These are phyloP conservation scores for Meandrina meandrites DNA, from an alignment of 92 coral and sea anemone species.

Conservation along the genomic window DNA sequence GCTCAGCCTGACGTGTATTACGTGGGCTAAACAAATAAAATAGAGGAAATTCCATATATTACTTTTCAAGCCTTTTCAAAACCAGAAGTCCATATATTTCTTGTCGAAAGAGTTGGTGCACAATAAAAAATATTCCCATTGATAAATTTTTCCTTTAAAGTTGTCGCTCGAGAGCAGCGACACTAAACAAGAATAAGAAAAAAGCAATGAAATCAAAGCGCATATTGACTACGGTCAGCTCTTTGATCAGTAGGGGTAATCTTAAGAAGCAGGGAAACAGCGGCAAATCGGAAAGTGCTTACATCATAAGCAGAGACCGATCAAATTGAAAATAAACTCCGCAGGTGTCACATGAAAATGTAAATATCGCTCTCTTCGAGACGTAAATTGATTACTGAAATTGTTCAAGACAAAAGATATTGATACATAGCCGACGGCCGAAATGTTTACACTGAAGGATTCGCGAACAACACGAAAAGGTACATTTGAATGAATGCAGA, in stretches of 20 bases:
- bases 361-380: neutral
- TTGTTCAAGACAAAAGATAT: constrained; percentile 4
- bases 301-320: neutral
- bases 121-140: neutral
- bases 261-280: neutral
- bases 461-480: neutral
- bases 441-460: neutral
- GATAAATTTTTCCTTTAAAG: too few species aligned
- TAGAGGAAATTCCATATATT: neutral
- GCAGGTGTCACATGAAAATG: constrained; percentile 4
- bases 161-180: neutral
- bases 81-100: too few species aligned
- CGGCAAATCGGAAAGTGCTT: neutral
- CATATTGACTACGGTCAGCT: neutral
- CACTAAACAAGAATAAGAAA: neutral
- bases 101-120: neutral
- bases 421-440: neutral
- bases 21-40: neutral
- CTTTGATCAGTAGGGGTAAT: neutral
- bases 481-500: neutral
- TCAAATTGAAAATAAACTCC: neutral
- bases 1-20: neutral
- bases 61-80: neutral
- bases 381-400: neutral
- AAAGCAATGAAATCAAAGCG: too few species aligned